Base-by-base conservation (phyloP, 2,113 vertebrate species). In the Chascanopsetta lugubris region DNA sequence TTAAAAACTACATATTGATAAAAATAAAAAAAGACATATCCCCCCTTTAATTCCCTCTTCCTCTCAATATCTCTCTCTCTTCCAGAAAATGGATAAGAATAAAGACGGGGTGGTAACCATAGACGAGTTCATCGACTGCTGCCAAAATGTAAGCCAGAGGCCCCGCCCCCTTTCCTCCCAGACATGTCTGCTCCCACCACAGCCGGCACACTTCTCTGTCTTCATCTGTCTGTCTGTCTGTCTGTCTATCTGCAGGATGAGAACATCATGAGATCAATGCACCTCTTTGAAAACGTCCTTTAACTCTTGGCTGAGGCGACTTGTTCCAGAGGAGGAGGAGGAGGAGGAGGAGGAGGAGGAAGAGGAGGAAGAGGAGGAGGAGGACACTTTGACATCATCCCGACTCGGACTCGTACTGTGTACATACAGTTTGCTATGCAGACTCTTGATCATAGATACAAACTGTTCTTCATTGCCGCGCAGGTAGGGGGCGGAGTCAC, bases 11-110 rank as follows among this genome's bases (percentile, higher is more conserved):
- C n/a, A n/a, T n/a, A n/a, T n/a, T n/a, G n/a, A n/a, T n/a, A n/a
- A n/a, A n/a, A n/a, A n/a, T n/a, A n/a, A n/a, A n/a, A n/a, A n/a
- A n/a, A n/a, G n/a, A n/a, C n/a, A n/a, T n/a, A n/a, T n/a, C n/a
- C n/a, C n/a, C n/a, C n/a, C n/a, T n/a, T 49, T 22, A 21, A 5
- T 26, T 22, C 13, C 2, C 61, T 18, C 3, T 24, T 42, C 15
- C 38, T 49, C 26, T 48, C 45, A 3, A 20, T 34, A 8, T 36
- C 4, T 47, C 22, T 47, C 6, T 3, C 49, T 2, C 7, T 46
- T 5, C 47, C 92, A 99, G 97, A 99, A 99, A 93, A 99, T 99
- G 97, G 97, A 99, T 91, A 99, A 96, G 90, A 99, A 99, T 84
- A 97, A 96, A 89, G 97, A 99, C 49, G 97, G 97, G 5, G 97